Evolutionary conservation across 2,113 vertebrate species (phyloP).

Genomic region (Bambusicola thoracicus): DNA sequence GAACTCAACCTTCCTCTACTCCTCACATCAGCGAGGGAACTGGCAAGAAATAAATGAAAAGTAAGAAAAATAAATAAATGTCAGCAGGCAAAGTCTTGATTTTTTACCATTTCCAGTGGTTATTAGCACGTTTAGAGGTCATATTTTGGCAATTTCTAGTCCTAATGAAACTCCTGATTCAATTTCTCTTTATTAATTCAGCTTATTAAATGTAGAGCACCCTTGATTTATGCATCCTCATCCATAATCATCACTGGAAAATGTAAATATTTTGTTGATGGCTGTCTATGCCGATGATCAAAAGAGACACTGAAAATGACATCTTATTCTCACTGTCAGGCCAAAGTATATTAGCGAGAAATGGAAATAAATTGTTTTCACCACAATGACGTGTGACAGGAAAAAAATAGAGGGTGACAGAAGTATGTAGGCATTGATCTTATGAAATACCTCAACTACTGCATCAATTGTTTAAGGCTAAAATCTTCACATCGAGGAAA

Average conservation of each 20-base stretch:
- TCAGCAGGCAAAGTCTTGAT: background rate
- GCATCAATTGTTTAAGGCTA: background rate
- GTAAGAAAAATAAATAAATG: background rate
- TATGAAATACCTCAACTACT: background rate
- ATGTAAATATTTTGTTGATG: conserved; percentile 64
- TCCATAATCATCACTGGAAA: conserved; percentile 54
- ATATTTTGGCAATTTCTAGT: background rate
- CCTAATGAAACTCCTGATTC: background rate
- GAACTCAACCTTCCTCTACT: background rate
- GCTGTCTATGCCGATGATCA: conserved; percentile 52
- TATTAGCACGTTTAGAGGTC: background rate
- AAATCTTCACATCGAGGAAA: background rate
- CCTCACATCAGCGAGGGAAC: background rate
- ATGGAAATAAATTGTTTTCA: conserved; percentile 44
- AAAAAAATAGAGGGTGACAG: background rate
- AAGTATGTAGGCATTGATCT: background rate
- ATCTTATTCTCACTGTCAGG: conserved; percentile 52
- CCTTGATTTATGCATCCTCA: conserved; percentile 51
- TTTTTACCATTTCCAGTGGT: background rate
- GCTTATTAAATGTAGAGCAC: conserved; percentile 19
- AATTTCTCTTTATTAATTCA: conserved; percentile 27
- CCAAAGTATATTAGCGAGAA: background rate
- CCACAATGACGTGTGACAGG: conserved; percentile 7
- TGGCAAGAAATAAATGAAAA: background rate
- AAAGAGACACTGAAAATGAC: conserved; percentile 32